phyloP scores from a whole-genome alignment of 2,888 invertebrate species.

The Ceratothoa steindachneri region DNA sequence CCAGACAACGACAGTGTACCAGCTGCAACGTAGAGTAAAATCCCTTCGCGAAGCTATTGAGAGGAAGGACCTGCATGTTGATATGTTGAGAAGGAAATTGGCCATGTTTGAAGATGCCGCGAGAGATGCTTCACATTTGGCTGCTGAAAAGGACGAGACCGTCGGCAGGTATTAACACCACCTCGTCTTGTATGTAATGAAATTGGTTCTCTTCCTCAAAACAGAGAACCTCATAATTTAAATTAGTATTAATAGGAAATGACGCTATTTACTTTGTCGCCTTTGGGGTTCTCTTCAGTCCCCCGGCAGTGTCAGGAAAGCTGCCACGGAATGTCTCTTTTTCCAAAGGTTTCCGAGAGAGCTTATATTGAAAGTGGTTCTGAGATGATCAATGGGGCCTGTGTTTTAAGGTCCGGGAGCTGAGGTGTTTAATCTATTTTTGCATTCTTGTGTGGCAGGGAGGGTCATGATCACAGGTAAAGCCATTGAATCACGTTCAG shows the following conservation, averaged over 20 bases:
- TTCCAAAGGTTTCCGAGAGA: too few relatives aligned
- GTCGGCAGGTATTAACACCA: too few relatives aligned
- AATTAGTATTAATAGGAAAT: background rate
- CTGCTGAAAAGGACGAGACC: slow-evolving; percentile 57
- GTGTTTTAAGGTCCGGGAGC: too few relatives aligned
- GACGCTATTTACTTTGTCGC: background rate
- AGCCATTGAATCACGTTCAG: too few relatives aligned
- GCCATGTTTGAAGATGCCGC: slow-evolving; percentile 74
- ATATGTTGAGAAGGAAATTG: slow-evolving; percentile 79
- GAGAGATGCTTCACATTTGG: slow-evolving; percentile 61
- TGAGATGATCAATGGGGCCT: too few relatives aligned
- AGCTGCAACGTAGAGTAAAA: slow-evolving; percentile 78
- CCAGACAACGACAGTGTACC: slow-evolving; percentile 81
- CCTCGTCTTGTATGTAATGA: too few relatives aligned
- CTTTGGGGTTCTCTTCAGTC: background rate
- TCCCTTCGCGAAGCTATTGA: slow-evolving; percentile 84
- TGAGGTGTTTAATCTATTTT: too few relatives aligned
- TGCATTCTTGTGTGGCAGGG: too few relatives aligned
- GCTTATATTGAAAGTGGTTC: too few relatives aligned
- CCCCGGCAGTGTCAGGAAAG: too few relatives aligned
- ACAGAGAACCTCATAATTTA: background rate
- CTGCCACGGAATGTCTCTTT: too few relatives aligned
- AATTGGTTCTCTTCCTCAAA: background rate
- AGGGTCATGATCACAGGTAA: too few relatives aligned
- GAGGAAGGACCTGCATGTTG: slow-evolving; percentile 83